A percentile compares a stretch with the other conserved stretches of the same genome.
These are phyloP conservation scores for Clitarchus hookeri DNA, from an alignment of 2,888 invertebrate species.

Conservation along the genomic window DNA sequence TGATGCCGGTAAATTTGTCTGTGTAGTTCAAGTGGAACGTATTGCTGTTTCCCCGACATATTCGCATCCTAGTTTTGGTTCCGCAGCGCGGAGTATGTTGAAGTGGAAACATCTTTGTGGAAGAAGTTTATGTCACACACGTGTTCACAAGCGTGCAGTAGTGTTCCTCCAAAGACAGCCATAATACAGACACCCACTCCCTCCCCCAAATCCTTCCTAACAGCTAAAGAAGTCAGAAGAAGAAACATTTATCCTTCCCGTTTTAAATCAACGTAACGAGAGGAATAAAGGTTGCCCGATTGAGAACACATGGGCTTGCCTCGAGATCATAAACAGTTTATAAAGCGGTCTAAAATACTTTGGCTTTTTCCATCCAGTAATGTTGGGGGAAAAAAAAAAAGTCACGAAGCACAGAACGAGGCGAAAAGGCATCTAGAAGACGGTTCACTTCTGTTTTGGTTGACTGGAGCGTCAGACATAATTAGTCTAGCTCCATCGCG, in stretches of 20 bases:
- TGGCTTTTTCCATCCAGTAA: neutral
- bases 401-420: neutral
- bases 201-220: neutral
- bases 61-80: neutral
- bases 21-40: neutral
- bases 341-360: neutral
- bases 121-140: neutral
- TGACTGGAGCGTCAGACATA: slow-evolving; percentile 18
- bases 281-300: neutral
- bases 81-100: neutral
- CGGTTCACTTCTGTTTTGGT: neutral
- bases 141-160: neutral
- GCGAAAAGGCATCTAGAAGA: neutral
- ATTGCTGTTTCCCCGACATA: neutral
- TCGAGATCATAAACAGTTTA: neutral
- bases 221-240: neutral
- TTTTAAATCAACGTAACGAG: slow-evolving; percentile 9
- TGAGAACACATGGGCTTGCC: neutral
- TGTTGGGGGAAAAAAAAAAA: neutral
- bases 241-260: slow-evolving; percentile 7
- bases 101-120: neutral
- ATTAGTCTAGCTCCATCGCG: slow-evolving; percentile 21
- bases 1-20: neutral
- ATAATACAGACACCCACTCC: no score
- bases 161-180: neutral